Evolutionary conservation across 23 tunicate genomes (phyloP).

Genomic region (Trididemnum clinides): DNA sequence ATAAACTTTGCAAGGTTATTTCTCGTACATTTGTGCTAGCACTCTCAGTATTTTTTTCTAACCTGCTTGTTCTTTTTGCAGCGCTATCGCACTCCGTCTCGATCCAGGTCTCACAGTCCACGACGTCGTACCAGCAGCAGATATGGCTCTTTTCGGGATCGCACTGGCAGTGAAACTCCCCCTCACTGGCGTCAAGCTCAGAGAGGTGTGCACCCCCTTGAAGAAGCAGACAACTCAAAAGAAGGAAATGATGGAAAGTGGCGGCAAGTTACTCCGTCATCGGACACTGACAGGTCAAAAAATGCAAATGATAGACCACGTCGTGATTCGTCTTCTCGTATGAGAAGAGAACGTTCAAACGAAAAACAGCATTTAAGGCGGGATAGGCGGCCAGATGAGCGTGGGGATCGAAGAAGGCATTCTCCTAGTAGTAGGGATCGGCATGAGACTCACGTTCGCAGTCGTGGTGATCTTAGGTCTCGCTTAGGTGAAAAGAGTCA

Average conservation of each 20-base stretch:
- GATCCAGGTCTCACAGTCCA: conserved; percentile 77
- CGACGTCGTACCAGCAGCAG: conserved; percentile 32
- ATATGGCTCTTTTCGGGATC: conserved; percentile 35
- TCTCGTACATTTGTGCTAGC: background rate
- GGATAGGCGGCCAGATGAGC: conserved; percentile 16
- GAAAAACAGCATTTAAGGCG: background rate
- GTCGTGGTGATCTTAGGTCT: background rate
- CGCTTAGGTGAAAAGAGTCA: background rate
- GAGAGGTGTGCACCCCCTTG: conserved; percentile 68
- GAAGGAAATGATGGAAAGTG: conserved; percentile 46
- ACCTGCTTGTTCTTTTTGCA: background rate
- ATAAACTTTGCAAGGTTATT: too few relatives aligned
- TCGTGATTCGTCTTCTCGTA: background rate
- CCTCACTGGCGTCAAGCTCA: conserved; percentile 99
- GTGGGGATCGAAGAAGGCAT: conserved; percentile 7
- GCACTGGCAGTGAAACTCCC: conserved; percentile 90
- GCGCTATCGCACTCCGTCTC: conserved; percentile 95
- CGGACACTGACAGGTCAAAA: conserved; percentile 54
- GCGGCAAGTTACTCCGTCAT: conserved; percentile 49
- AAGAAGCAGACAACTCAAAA: background rate
- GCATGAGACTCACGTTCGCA: background rate
- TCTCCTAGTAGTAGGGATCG: background rate
- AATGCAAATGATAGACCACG: conserved; percentile 16
- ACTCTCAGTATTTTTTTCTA: background rate
- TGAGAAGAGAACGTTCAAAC: background rate